Conservation (phyloP, 1,140 invertebrate species). For the Macrostomum lignano region DNA sequence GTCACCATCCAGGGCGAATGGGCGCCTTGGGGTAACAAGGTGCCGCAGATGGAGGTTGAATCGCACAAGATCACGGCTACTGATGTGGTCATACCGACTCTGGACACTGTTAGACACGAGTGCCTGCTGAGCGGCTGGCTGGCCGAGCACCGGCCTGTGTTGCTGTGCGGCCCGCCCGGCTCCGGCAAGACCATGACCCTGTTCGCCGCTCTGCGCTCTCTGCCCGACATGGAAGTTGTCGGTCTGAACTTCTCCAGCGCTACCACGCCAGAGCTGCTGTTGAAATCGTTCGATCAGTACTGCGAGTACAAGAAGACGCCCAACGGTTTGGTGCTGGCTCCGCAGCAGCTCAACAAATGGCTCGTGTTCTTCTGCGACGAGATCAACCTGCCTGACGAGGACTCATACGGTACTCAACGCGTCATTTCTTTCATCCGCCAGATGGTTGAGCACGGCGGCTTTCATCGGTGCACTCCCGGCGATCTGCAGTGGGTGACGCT, state of each 20-base stretch:
- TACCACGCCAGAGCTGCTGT: constrained; percentile 75
- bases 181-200: constrained; percentile 99
- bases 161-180: constrained; percentile 88
- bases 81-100: constrained; percentile 85
- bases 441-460: constrained; percentile 61
- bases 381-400: constrained; percentile 96
- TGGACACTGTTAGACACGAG: constrained; percentile 93
- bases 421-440: constrained; percentile 93
- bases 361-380: constrained; percentile 98
- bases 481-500: constrained; percentile 86
- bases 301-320: constrained; percentile 85
- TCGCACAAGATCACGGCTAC: constrained; percentile 94
- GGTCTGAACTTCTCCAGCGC: constrained; percentile 95
- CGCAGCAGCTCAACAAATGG: constrained; percentile 84
- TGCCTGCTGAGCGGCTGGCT: constrained; percentile 87
- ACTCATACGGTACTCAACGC: constrained; percentile 72
- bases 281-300: constrained; percentile 98
- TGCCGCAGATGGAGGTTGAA: constrained; percentile 93
- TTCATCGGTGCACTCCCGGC: constrained; percentile 46
- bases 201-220: constrained; percentile 72
- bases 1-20: constrained; percentile 57
- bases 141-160: constrained; percentile 90
- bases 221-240: constrained; percentile 87
- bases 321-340: constrained; percentile 72
- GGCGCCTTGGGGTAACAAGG: constrained; percentile 78